Conservation (phyloP, 1,140 invertebrate species). For the Aphis gossypii region DNA sequence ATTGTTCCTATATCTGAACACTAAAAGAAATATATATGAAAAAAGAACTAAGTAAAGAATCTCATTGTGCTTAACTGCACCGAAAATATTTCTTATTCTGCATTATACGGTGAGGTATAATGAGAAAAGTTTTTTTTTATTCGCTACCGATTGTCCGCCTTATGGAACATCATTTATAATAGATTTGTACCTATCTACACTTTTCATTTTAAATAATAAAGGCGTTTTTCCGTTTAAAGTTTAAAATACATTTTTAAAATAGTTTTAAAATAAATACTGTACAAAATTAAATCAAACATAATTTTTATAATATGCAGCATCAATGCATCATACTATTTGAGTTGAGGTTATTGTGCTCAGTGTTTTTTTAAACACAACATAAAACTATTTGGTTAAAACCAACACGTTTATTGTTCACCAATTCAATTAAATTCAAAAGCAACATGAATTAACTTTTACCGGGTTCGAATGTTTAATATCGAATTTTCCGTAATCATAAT, state of each 20-base stretch:
- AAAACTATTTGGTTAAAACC: not conserved
- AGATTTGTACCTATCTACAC: not conserved
- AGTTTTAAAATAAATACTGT: not conserved
- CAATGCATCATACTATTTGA: not conserved
- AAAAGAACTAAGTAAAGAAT: not conserved
- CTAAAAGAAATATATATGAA: not conserved
- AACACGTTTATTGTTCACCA: not conserved
- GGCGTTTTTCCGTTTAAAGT: not conserved
- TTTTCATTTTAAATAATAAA: not conserved
- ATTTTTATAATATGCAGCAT: too few relatives aligned
- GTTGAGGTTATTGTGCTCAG: not conserved
- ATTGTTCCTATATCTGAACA: not conserved
- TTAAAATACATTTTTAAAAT: not conserved
- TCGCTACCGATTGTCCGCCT: not conserved
- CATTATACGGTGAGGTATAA: not conserved
- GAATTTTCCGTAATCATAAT: not conserved
- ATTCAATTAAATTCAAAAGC: not conserved
- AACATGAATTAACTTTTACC: not conserved
- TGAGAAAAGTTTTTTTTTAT: conserved; percentile 27
- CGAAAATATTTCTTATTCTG: conserved; percentile 1
- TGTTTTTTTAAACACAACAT: not conserved
- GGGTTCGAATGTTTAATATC: not conserved
- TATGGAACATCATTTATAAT: not conserved
- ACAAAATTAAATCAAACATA: not conserved
- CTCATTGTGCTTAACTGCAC: not conserved